Evolutionary conservation across 2,113 vertebrate genomes (phyloP), one percentile per base, ranked within the genome.

Genomic region (Psephotus haematonotus): DNA sequence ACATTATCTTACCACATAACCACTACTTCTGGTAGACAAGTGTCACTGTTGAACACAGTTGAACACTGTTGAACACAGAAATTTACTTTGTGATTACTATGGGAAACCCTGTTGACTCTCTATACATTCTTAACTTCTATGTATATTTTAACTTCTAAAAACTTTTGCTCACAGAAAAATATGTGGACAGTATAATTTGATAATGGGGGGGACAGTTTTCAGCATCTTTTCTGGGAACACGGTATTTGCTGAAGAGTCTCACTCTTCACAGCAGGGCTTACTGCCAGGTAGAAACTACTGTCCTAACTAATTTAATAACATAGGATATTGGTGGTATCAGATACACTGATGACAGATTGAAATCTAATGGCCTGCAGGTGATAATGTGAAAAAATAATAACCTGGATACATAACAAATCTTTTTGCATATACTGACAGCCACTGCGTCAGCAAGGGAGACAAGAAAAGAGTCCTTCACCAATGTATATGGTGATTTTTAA

Each of bases 281-380:
- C 35, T 81, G 78, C 65, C 91, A 93, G 64, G 41, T 81, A 89
- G 86, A 82, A 95, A 71, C 67, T 67, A 59, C 47, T 16, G 82
- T 63, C n/a, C 64, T 46, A 64, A 83, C 71, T 82, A 87, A 76
- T 86, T 86, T 91, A 82, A 87, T 93, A 84, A 63, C n/a, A 50
- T 13, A 77, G 52, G 71, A 83, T 92, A 92, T 91, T 90, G 60
- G 64, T 90, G 60, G 64, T 90, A 95, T 97, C 79, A 90, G 65
- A 93, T 93, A 47, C 49, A n/a, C 37, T 55, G 92, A 89, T 89
- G 93, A 96, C 80, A 95, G 86, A 78, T 12, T 92, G 93, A 95
- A 93, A 95, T 95, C 69, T 95, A 96, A 96, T 50, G 82, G 52
- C 22, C 62, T 96, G 53, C 62, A 88, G 76, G 95, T 93, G 88